phyloP scores from a whole-genome alignment of 2,888 invertebrate species.

The Ennomos quercinarius region DNA sequence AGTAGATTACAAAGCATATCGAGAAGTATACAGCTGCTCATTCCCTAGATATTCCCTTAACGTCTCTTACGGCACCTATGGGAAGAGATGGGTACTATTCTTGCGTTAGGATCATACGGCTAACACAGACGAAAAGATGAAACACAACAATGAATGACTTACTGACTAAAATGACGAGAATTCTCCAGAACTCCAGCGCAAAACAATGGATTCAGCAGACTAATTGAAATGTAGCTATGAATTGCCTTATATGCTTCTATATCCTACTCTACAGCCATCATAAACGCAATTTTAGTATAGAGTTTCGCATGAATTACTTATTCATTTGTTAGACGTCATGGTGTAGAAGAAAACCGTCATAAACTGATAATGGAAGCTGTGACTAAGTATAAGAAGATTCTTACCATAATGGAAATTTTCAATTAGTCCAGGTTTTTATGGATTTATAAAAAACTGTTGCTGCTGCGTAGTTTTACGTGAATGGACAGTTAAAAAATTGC shows the following conservation, averaged over 20 bases:
- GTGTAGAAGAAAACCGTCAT: conserved; percentile 1
- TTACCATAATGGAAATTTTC: too few species aligned
- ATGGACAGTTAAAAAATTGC: too few species aligned
- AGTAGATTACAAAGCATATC: too few species aligned
- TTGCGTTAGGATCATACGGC: too few species aligned
- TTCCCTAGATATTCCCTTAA: too few species aligned
- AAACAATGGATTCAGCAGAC: conserved; percentile 11
- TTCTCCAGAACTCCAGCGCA: conserved; percentile 6
- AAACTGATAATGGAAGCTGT: not conserved
- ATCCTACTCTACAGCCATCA: conserved; percentile 1
- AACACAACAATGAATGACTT: not conserved
- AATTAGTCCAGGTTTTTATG: too few species aligned
- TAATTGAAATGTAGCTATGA: conserved; percentile 12
- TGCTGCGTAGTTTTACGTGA: too few species aligned
- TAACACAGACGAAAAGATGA: not conserved
- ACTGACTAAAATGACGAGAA: not conserved
- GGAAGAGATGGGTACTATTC: too few species aligned
- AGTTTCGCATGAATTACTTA: conserved; percentile 10
- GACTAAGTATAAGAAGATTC: too few species aligned
- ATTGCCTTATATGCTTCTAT: conserved; percentile 13
- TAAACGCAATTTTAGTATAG: conserved; percentile 20
- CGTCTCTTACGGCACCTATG: too few species aligned
- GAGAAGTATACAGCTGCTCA: too few species aligned
- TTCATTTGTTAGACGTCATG: conserved; percentile 9
- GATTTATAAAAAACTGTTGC: too few species aligned